Percentiles rank a stretch among this genome's conserved stretches.
Conservation (phyloP, 2,113 vertebrate genomes). For the Psilopogon haemacephalus region DNA sequence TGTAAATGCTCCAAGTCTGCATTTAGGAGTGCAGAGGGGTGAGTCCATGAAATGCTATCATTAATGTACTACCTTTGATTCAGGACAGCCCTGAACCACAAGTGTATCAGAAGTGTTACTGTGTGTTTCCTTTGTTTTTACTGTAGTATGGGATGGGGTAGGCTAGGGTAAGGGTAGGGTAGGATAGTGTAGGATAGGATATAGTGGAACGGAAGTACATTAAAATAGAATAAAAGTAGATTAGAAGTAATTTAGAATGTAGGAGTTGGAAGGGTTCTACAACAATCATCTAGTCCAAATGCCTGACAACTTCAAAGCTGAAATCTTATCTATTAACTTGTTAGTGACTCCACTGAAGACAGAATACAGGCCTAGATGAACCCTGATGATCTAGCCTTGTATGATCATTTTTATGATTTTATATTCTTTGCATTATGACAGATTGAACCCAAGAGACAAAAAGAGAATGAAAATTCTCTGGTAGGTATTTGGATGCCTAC, state of each 20-base stretch:
- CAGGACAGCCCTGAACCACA: neutral
- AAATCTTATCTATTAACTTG: neutral
- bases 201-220: neutral
- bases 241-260: too few relatives aligned
- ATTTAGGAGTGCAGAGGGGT: neutral
- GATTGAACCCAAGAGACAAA: neutral
- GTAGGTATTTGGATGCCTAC: neutral
- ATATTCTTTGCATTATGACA: neutral
- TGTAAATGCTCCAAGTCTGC: neutral
- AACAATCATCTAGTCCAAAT: too few relatives aligned
- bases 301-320: neutral
- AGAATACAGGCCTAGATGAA: neutral
- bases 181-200: neutral
- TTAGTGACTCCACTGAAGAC: neutral
- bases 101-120: neutral
- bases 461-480: neutral
- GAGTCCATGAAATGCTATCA: neutral
- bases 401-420: neutral
- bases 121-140: neutral
- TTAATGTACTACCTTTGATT: neutral
- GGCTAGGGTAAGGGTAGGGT: too few relatives aligned
- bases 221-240: neutral
- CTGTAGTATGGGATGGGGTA: too few relatives aligned
- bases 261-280: too few relatives aligned
- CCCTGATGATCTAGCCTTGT: neutral